phyloP scores from a whole-genome alignment of 2,797 vertebrate species.

The Gallinago stenura region DNA sequence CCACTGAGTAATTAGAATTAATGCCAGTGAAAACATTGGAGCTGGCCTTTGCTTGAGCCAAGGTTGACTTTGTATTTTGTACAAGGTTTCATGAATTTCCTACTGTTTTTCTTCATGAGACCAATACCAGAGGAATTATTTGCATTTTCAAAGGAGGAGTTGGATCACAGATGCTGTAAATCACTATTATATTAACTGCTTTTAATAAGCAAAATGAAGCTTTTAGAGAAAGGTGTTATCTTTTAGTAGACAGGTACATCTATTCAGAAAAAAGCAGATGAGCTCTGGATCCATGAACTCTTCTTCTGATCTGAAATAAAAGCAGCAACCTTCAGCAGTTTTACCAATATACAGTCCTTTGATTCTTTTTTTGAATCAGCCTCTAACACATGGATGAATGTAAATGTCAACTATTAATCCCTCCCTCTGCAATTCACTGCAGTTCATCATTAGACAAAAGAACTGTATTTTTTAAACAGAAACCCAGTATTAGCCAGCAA shows the following conservation, averaged over 20 bases:
- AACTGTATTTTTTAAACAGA: neutral
- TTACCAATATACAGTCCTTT: neutral
- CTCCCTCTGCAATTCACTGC: neutral
- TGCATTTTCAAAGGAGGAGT: neutral
- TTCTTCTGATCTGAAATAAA: slow-evolving; percentile 7
- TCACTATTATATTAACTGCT: neutral
- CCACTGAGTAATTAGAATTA: neutral
- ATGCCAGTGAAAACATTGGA: neutral
- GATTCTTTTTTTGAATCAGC: neutral
- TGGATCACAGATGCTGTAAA: neutral
- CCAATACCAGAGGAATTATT: neutral
- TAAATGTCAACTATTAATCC: slow-evolving; percentile 8
- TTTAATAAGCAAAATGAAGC: neutral
- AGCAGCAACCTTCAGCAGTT: neutral
- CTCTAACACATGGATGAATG: neutral
- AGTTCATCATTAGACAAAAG: slow-evolving; percentile 7
- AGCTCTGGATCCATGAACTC: neutral
- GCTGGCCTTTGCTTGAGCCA: neutral
- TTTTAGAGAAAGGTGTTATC: neutral
- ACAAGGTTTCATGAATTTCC: neutral
- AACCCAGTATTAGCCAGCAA: neutral
- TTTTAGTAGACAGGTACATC: neutral
- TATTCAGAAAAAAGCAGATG: neutral
- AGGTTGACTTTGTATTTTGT: neutral
- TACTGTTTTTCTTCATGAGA: neutral